Conservation (phyloP, 2,888 invertebrate genomes). For the Melinopterus prodromus region DNA sequence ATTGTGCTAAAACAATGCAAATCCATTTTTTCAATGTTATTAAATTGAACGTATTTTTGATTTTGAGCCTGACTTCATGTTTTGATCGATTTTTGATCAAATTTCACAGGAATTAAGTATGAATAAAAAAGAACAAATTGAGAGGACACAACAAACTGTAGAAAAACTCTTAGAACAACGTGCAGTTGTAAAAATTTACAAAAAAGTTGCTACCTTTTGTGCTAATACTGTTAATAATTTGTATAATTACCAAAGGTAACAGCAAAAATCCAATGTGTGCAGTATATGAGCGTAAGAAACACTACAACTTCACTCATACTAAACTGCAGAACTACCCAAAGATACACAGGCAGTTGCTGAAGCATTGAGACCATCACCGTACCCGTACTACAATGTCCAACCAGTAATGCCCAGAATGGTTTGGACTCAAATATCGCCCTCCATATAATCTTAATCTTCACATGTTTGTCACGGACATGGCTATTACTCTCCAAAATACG, state of each 20-base stretch:
- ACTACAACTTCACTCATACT: neutral
- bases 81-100: no score
- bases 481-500: neutral
- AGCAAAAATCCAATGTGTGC: slow-evolving; percentile 7
- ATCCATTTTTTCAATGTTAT: no score
- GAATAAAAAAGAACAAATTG: no score
- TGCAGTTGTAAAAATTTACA: neutral
- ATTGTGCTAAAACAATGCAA: no score
- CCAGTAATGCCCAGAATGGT: slow-evolving; percentile 12
- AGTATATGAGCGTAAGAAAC: slow-evolving; percentile 5
- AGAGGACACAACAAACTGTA: no score
- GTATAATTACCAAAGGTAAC: slow-evolving; percentile 6
- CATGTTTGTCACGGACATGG: neutral
- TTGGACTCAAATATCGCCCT: slow-evolving; percentile 6
- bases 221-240: neutral
- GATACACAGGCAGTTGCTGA: neutral
- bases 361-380: neutral
- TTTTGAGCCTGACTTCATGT: no score
- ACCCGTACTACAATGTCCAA: neutral
- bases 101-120: no score
- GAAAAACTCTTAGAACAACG: no score
- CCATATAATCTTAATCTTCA: slow-evolving; percentile 9
- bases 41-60: no score
- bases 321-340: neutral
- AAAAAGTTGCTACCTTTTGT: neutral